These are phyloP conservation scores for Anthoscopus minutus DNA, from an alignment of 2,113 vertebrate species.

Conservation along the genomic window DNA sequence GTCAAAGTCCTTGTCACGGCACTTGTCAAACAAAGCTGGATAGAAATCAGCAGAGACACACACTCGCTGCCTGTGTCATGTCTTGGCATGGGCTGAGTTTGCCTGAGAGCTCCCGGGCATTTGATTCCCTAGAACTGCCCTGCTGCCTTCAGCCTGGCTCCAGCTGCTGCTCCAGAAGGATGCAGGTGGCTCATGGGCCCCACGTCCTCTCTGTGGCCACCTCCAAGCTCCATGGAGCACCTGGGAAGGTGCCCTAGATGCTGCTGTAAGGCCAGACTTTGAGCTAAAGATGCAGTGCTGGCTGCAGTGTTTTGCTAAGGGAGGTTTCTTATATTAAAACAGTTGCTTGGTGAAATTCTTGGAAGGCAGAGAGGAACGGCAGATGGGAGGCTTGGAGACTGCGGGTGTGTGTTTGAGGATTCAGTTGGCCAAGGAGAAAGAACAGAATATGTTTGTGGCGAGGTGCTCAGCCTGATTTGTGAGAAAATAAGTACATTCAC, in stretches of 20 bases:
- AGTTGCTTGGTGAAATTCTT: not conserved
- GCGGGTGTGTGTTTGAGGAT: not conserved
- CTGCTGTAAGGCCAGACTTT: not conserved
- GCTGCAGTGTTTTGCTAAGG: not conserved
- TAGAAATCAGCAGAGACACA: rapidly evolving
- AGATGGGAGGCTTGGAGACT: constrained; percentile 25
- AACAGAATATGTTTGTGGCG: not conserved
- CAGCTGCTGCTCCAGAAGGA: not conserved
- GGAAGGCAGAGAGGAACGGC: constrained; percentile 1
- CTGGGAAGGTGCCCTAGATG: not conserved
- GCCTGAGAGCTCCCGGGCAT: not conserved
- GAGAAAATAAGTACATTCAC: not conserved
- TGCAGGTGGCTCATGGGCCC: not conserved
- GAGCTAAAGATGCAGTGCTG: not conserved
- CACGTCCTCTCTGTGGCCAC: rapidly evolving
- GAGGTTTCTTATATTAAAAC: not conserved
- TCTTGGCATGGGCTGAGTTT: not conserved
- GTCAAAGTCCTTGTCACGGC: not conserved
- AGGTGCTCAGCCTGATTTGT: not conserved
- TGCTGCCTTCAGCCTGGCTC: not conserved
- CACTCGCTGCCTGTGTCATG: rapidly evolving
- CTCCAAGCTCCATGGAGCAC: not conserved
- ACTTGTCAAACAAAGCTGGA: not conserved
- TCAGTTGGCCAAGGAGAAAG: not conserved
- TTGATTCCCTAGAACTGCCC: not conserved